Evolutionary conservation across 2,797 vertebrate genomes (phyloP).

Genomic region (Salmo trutta): DNA sequence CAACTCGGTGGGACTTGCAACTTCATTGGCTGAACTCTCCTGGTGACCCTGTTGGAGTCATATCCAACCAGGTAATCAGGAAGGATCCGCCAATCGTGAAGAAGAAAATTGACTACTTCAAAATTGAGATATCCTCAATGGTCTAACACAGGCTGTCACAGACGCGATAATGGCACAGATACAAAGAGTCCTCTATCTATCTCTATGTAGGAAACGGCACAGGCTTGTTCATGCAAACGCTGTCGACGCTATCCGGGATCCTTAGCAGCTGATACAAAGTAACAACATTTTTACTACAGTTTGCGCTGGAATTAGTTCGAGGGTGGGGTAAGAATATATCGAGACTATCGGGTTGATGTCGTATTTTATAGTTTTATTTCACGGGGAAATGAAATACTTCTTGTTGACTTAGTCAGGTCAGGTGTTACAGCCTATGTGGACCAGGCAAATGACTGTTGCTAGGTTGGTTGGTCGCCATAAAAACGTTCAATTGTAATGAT

Average conservation of each 20-base stretch:
- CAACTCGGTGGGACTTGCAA: background rate
- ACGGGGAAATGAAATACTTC: background rate
- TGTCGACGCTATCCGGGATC: too few species aligned
- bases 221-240: too few species aligned
- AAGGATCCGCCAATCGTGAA: too few species aligned
- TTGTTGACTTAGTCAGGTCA: background rate
- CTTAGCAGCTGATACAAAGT: too few species aligned
- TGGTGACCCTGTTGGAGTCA: slow-evolving; percentile 3
- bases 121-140: too few species aligned
- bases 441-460: background rate
- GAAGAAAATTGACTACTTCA: too few species aligned
- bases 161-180: background rate
- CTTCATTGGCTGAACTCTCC: slow-evolving; percentile 20
- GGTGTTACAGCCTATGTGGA: background rate
- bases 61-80: too few species aligned
- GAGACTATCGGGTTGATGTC: background rate
- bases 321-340: background rate
- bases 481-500: too few species aligned
- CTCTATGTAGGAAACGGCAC: background rate
- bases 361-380: background rate
- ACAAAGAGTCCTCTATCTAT: slow-evolving; percentile 10
- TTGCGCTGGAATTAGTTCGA: too few species aligned
- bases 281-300: background rate
- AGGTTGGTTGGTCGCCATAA: too few species aligned
- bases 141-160: slow-evolving; percentile 49